Percentiles rank a stretch among this genome's conserved stretches.
These are phyloP conservation scores for Mya arenaria DNA, from an alignment of 1,140 invertebrate genomes.

Conservation along the genomic window DNA sequence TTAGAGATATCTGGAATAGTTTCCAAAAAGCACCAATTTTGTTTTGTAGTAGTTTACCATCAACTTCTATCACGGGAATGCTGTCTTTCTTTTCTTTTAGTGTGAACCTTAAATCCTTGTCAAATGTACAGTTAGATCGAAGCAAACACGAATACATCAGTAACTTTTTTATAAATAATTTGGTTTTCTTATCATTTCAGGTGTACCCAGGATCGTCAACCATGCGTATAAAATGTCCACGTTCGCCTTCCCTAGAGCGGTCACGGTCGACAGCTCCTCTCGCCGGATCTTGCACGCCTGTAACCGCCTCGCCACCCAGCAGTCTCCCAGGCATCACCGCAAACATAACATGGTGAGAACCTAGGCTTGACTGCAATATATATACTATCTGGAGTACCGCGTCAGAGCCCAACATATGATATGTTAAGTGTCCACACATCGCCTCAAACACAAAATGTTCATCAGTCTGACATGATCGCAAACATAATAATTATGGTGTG, in stretches of 20 bases:
- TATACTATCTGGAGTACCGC: background rate
- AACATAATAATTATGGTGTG: too few species aligned
- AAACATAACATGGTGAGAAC: background rate
- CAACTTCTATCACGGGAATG: too few species aligned
- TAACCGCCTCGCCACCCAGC: slow-evolving; percentile 42
- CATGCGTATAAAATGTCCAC: slow-evolving; percentile 54
- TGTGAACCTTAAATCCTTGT: too few species aligned
- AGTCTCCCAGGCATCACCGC: slow-evolving; percentile 1
- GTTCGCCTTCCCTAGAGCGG: slow-evolving; percentile 37
- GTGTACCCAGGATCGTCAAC: slow-evolving; percentile 48
- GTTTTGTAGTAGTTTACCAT: too few species aligned
- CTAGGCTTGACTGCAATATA: background rate
- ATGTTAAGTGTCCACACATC: background rate
- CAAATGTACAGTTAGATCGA: too few species aligned
- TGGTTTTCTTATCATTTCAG: slow-evolving; percentile 36
- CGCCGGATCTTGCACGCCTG: slow-evolving; percentile 50
- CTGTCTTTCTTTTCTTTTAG: too few species aligned
- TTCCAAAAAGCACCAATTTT: too few species aligned
- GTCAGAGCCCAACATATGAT: background rate
- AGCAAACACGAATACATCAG: too few species aligned
- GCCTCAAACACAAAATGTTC: too few species aligned
- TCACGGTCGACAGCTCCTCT: slow-evolving; percentile 12
- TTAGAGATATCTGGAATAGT: too few species aligned
- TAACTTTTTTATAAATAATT: too few species aligned
- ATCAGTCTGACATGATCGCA: too few species aligned